Percentiles rank a stretch among this genome's conserved stretches.
phyloP scores from a whole-genome alignment of 1,140 invertebrate species.

The Ceratoteleas bidentatus region DNA sequence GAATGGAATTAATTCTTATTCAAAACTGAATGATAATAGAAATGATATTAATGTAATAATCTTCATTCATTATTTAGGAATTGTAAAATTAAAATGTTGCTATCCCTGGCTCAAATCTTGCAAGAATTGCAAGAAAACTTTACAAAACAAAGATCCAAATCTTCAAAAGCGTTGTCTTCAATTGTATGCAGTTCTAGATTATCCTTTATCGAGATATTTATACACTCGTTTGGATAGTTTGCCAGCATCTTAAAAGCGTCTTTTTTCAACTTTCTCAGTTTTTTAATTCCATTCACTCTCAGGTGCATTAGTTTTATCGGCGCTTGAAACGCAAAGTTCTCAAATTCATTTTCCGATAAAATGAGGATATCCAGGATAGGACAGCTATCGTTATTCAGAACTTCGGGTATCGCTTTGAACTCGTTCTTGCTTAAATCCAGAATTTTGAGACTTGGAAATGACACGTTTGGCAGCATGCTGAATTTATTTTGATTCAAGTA shows the following conservation, averaged over 20 bases:
- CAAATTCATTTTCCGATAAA: slow-evolving; percentile 70
- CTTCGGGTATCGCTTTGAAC: slow-evolving; percentile 71
- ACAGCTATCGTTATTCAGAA: slow-evolving; percentile 67
- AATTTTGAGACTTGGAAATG: slow-evolving; percentile 72
- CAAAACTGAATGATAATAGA: too few species aligned
- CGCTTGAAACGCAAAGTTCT: slow-evolving; percentile 65
- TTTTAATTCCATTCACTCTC: slow-evolving; percentile 53
- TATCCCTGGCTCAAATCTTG: slow-evolving; percentile 8
- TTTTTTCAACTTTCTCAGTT: slow-evolving; percentile 64
- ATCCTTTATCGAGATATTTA: slow-evolving; percentile 62
- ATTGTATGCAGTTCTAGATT: slow-evolving; percentile 43
- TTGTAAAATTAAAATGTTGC: too few species aligned
- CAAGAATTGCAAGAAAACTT: slow-evolving; percentile 13
- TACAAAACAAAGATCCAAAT: slow-evolving; percentile 74
- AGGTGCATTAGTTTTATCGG: slow-evolving; percentile 67
- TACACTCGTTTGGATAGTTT: slow-evolving; percentile 59
- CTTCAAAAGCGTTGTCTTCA: slow-evolving; percentile 62
- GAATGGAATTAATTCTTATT: too few species aligned
- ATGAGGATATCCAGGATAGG: slow-evolving; percentile 67
- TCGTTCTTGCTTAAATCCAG: slow-evolving; percentile 83
- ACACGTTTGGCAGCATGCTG: slow-evolving; percentile 60
- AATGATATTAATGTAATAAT: too few species aligned
- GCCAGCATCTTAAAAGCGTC: slow-evolving; percentile 67
- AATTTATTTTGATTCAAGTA: slow-evolving; percentile 73
- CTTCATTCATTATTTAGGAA: too few species aligned